These are phyloP conservation scores for Cyclophora albipunctata DNA, from an alignment of 2,888 invertebrate species.

Conservation along the genomic window DNA sequence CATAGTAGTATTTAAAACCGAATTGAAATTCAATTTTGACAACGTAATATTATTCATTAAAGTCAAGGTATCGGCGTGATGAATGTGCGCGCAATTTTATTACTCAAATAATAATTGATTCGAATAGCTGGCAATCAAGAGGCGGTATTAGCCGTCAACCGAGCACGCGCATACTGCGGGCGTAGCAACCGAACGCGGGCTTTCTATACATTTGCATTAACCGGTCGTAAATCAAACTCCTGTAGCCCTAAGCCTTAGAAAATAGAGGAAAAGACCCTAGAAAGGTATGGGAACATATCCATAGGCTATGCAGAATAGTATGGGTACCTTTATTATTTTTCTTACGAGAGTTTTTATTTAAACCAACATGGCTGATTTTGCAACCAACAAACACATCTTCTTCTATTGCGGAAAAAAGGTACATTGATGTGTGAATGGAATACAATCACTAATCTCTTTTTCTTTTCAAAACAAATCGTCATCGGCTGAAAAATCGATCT, in stretches of 20 bases:
- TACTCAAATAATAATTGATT: conserved; percentile 43
- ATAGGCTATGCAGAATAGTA: too few relatives aligned
- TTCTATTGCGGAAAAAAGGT: too few relatives aligned
- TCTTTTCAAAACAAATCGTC: too few relatives aligned
- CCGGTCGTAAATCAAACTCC: conserved; percentile 61
- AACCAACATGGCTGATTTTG: too few relatives aligned
- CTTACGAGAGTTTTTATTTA: too few relatives aligned
- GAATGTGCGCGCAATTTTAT: conserved; percentile 37
- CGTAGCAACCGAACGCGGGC: conserved; percentile 32
- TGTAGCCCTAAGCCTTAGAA: conserved; percentile 29
- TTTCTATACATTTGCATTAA: conserved; percentile 61
- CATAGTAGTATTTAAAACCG: too few relatives aligned
- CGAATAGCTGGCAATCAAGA: conserved; percentile 37
- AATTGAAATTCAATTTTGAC: conserved; percentile 4
- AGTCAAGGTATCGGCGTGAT: conserved; percentile 25
- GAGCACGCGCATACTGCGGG: conserved; percentile 20
- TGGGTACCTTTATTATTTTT: too few relatives aligned
- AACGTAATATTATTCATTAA: conserved; percentile 15
- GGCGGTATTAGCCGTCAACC: conserved; percentile 34
- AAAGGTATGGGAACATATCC: not conserved
- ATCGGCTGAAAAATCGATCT: too few relatives aligned
- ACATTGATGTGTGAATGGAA: too few relatives aligned
- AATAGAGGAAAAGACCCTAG: conserved; percentile 17
- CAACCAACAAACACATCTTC: too few relatives aligned
- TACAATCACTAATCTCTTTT: too few relatives aligned